phyloP scores from a whole-genome alignment of 2,888 invertebrate genomes.

The Erebia aethiops region DNA sequence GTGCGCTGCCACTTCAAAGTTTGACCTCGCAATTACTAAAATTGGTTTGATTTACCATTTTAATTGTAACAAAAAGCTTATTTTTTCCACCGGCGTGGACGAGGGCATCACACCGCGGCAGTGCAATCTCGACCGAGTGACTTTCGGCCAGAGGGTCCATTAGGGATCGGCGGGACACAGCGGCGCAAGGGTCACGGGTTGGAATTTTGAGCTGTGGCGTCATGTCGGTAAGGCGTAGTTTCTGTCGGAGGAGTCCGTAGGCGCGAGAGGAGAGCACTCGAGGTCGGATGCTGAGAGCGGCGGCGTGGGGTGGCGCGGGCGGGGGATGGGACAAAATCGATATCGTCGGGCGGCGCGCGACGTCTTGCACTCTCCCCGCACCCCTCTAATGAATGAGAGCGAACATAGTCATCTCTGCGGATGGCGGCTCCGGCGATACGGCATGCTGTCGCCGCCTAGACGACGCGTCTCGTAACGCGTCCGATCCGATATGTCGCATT shows the following conservation, averaged over 20 bases:
- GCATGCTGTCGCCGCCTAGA: constrained; percentile 58
- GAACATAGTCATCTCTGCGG: constrained; percentile 80
- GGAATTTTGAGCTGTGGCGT: constrained; percentile 78
- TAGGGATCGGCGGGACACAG: constrained; percentile 67
- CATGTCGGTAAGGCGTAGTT: constrained; percentile 78
- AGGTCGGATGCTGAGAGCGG: constrained; percentile 82
- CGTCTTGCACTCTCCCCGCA: constrained; percentile 72
- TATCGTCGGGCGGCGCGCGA: constrained; percentile 82
- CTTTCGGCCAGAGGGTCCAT: constrained; percentile 78
- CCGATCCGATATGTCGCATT: constrained; percentile 56
- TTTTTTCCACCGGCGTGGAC: constrained; percentile 73
- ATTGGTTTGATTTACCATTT: constrained; percentile 83
- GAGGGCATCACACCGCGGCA: constrained; percentile 55
- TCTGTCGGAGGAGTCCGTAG: constrained; percentile 79
- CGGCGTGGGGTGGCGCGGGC: constrained; percentile 61
- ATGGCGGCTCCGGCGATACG: constrained; percentile 70
- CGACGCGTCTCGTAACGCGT: constrained; percentile 56
- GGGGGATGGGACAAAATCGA: constrained; percentile 79
- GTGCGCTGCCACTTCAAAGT: constrained; percentile 73
- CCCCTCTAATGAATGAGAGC: constrained; percentile 82
- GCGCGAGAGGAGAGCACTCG: constrained; percentile 82
- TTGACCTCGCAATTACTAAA: constrained; percentile 82
- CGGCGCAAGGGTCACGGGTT: constrained; percentile 52
- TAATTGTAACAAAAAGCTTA: constrained; percentile 83
- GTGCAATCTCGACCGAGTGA: constrained; percentile 81